These are phyloP conservation scores for Hecatera dysodea DNA, from an alignment of 2,888 invertebrate species.

Conservation along the genomic window DNA sequence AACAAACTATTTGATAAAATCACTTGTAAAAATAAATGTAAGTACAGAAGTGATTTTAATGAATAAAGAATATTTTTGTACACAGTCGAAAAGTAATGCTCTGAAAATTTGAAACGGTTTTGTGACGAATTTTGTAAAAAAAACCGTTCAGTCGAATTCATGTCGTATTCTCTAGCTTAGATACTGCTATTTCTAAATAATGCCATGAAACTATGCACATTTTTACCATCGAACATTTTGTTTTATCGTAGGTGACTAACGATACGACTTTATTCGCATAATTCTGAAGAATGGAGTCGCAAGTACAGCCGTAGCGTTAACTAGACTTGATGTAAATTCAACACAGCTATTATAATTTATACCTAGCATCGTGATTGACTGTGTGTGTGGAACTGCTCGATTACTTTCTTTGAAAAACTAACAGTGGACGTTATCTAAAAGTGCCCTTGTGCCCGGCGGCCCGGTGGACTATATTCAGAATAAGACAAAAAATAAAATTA, in stretches of 20 bases:
- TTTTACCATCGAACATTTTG: conserved; percentile 10
- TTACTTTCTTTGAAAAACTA: conserved; percentile 73
- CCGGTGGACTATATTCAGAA: conserved; percentile 87
- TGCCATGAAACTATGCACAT: conserved; percentile 29
- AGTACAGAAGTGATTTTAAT: conserved; percentile 35
- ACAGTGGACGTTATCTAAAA: conserved; percentile 83
- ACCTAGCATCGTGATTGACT: conserved; percentile 68
- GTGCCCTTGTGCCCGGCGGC: conserved; percentile 89
- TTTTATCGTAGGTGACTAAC: conserved; percentile 12
- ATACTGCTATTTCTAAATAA: conserved; percentile 41
- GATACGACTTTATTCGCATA: background rate
- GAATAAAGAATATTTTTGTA: conserved; percentile 58
- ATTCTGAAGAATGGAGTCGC: background rate
- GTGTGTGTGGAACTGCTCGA: conserved; percentile 74
- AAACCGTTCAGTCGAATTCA: conserved; percentile 23
- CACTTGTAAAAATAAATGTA: conserved; percentile 30
- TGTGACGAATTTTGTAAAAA: conserved; percentile 32
- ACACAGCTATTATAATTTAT: conserved; percentile 64
- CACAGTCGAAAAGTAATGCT: conserved; percentile 44
- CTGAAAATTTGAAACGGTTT: conserved; percentile 40
- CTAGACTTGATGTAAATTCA: conserved; percentile 9
- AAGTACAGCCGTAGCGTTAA: background rate
- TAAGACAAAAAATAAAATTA: conserved; percentile 84
- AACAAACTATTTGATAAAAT: conserved; percentile 44
- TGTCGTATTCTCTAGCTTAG: conserved; percentile 29